A percentile compares a stretch with the other conserved stretches of the same genome.
These are phyloP conservation scores for Sturmia bella DNA, from an alignment of 2,888 invertebrate genomes.

Conservation along the genomic window DNA sequence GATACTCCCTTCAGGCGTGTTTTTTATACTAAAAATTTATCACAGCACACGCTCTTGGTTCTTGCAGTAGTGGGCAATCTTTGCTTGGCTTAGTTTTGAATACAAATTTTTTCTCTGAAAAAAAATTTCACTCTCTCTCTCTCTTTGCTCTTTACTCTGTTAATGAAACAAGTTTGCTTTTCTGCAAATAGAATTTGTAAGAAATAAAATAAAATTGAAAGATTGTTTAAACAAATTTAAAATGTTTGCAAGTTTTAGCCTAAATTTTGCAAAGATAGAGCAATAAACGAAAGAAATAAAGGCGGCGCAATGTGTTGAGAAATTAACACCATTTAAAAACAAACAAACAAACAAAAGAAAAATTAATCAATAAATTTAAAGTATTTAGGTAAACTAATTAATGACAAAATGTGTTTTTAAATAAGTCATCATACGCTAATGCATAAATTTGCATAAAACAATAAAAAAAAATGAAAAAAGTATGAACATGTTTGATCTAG, in stretches of 20 bases:
- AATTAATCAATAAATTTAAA: not conserved
- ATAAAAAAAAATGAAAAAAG: no score
- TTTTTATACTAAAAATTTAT: conserved; percentile 60
- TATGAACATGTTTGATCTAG: no score
- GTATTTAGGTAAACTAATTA: not conserved
- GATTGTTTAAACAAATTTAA: conserved; percentile 19
- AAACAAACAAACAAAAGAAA: not conserved
- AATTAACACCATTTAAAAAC: conserved; percentile 20
- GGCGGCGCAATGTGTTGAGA: conserved; percentile 54
- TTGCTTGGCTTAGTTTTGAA: conserved; percentile 25
- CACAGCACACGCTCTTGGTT: conserved; percentile 61
- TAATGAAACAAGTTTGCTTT: conserved; percentile 59
- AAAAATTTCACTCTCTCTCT: conserved; percentile 44
- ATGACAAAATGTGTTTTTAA: no score
- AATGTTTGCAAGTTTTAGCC: conserved; percentile 1
- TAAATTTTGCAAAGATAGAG: conserved; percentile 12
- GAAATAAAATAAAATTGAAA: conserved; percentile 65
- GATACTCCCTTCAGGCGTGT: conserved; percentile 7
- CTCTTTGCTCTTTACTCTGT: conserved; percentile 34
- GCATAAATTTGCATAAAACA: no score
- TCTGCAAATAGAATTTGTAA: conserved; percentile 73
- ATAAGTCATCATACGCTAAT: no score
- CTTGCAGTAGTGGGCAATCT: conserved; percentile 51
- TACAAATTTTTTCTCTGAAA: conserved; percentile 36
- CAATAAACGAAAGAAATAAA: conserved; percentile 1